Evolutionary conservation across 2,113 vertebrate species (phyloP).

Genomic region (Pygoscelis adeliae): DNA sequence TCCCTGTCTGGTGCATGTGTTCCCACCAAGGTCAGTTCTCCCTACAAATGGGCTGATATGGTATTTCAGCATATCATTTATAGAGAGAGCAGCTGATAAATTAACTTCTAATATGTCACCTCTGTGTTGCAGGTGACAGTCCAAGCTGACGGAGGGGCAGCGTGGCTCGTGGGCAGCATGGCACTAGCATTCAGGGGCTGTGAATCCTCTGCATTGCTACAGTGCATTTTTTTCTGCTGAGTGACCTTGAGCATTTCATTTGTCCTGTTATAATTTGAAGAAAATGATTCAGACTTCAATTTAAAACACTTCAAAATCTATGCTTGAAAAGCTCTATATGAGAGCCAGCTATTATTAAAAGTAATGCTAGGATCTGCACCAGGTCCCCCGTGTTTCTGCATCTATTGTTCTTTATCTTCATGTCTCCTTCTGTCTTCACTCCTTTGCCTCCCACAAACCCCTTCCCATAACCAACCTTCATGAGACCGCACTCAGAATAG

Average conservation of each 20-base stretch:
- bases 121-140: background rate
- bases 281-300: conserved; percentile 10
- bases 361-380: background rate
- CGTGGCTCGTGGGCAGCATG: background rate
- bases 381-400: background rate
- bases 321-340: background rate
- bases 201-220: background rate
- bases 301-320: conserved; percentile 1
- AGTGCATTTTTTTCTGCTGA: background rate
- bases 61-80: background rate
- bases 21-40: background rate
- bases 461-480: background rate
- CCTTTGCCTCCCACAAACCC: background rate
- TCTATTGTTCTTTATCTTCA: background rate
- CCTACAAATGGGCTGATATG: background rate
- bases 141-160: background rate
- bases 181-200: background rate
- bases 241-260: background rate
- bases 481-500: background rate
- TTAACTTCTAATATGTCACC: background rate
- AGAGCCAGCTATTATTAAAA: background rate
- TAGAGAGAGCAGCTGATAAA: background rate
- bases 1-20: background rate
- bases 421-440: background rate
- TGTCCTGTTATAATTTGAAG: background rate